Percentiles rank a stretch among this genome's conserved stretches.
Evolutionary conservation across 2,797 vertebrate species (phyloP).

Genomic region (Notolabrus celidotus): DNA sequence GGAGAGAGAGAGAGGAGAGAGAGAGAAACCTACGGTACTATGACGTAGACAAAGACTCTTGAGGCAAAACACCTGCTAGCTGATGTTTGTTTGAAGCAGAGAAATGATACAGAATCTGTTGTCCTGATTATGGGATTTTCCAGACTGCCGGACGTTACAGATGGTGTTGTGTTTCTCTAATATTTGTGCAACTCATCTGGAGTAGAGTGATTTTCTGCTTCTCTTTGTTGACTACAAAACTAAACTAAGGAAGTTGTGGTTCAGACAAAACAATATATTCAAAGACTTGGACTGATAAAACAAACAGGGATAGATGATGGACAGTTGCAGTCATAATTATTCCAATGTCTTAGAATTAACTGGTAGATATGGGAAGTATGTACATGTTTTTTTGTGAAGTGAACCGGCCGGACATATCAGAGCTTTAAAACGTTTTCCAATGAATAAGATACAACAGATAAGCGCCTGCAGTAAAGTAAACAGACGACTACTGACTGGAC

Average conservation of each 20-base stretch:
- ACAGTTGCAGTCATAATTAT: no score
- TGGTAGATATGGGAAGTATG: no score
- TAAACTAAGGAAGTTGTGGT: not conserved
- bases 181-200: not conserved
- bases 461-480: no score
- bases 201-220: no score
- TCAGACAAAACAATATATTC: not conserved
- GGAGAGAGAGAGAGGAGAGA: not conserved
- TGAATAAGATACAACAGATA: no score
- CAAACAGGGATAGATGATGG: no score
- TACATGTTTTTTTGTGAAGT: no score
- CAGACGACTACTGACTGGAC: no score
- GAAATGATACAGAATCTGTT: not conserved
- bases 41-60: not conserved
- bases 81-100: not conserved
- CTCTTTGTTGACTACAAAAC: not conserved
- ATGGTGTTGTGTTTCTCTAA: not conserved
- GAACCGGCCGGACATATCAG: no score
- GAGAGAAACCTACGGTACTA: not conserved
- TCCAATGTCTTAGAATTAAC: no score
- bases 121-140: not conserved
- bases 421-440: no score
- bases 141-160: not conserved
- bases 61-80: slow-evolving; percentile 4
- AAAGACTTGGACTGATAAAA: no score